Conservation (phyloP, 2,797 vertebrate species). For the Anabas testudineus region DNA sequence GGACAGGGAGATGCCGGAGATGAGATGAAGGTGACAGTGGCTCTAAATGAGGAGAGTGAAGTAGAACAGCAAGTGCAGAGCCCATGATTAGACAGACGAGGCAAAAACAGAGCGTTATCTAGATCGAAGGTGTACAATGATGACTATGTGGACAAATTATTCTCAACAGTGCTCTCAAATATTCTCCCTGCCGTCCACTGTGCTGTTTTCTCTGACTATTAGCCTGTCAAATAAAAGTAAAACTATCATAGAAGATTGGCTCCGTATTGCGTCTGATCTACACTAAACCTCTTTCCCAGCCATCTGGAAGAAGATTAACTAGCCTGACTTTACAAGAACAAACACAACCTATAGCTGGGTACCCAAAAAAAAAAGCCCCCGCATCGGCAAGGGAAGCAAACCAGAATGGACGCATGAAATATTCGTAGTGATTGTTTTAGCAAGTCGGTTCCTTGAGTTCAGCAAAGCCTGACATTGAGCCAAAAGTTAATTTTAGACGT, state of each 20-base stretch:
- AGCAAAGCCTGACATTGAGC: not conserved
- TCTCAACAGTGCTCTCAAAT: constrained; percentile 3
- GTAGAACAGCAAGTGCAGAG: not conserved
- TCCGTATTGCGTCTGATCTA: constrained; percentile 24
- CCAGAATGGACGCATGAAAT: too few relatives aligned
- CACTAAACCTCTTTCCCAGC: constrained; percentile 15
- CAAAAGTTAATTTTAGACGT: constrained; percentile 24
- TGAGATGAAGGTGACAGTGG: constrained; percentile 24
- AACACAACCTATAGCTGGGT: not conserved
- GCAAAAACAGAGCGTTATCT: too few relatives aligned
- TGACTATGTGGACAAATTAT: not conserved
- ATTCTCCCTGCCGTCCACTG: not conserved
- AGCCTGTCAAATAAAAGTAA: constrained; percentile 14
- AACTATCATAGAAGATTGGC: constrained; percentile 17
- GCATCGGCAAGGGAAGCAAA: not conserved
- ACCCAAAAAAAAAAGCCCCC: not conserved
- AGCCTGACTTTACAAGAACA: constrained; percentile 4
- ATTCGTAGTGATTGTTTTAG: constrained; percentile 33
- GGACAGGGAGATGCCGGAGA: not conserved
- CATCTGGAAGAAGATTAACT: constrained; percentile 28
- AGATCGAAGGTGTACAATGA: not conserved
- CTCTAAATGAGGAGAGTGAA: constrained; percentile 18
- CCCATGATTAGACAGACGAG: not conserved
- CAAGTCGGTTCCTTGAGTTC: constrained; percentile 9
- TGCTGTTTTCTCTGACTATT: constrained; percentile 5